Conservation (phyloP, 2,888 invertebrate species). For the Vanessa cardui region DNA sequence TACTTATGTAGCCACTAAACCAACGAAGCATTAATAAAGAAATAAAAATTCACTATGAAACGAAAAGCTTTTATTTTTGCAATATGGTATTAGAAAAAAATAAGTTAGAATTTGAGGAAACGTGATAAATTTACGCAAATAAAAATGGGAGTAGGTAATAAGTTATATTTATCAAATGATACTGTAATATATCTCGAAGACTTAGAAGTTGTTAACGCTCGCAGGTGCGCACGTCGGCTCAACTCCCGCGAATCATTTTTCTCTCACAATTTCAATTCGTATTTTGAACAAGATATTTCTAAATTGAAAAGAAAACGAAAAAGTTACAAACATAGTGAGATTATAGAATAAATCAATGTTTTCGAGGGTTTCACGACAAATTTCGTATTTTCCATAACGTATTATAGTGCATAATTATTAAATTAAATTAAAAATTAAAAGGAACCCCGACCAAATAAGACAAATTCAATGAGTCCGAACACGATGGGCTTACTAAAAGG, state of each 20-base stretch:
- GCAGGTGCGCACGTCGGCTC: slow-evolving; percentile 68
- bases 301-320: slow-evolving; percentile 18
- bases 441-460: too few species aligned
- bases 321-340: not conserved
- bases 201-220: slow-evolving; percentile 58
- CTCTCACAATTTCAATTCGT: slow-evolving; percentile 66
- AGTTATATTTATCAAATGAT: slow-evolving; percentile 32
- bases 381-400: too few species aligned
- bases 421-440: too few species aligned
- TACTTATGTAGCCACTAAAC: too few species aligned
- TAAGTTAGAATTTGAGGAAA: not conserved
- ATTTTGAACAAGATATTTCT: slow-evolving; percentile 60
- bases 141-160: slow-evolving; percentile 21
- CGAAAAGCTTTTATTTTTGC: too few species aligned
- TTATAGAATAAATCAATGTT: not conserved
- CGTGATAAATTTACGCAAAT: slow-evolving; percentile 13
- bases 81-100: not conserved
- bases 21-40: too few species aligned
- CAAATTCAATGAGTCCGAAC: too few species aligned
- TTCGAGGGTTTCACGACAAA: too few species aligned
- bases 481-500: too few species aligned
- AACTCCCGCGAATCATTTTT: slow-evolving; percentile 68
- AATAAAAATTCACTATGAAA: too few species aligned
- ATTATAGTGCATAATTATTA: too few species aligned
- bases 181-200: slow-evolving; percentile 40